These are phyloP conservation scores for Phyllostomus discolor DNA, from an alignment of 2,113 vertebrate genomes.

Conservation along the genomic window DNA sequence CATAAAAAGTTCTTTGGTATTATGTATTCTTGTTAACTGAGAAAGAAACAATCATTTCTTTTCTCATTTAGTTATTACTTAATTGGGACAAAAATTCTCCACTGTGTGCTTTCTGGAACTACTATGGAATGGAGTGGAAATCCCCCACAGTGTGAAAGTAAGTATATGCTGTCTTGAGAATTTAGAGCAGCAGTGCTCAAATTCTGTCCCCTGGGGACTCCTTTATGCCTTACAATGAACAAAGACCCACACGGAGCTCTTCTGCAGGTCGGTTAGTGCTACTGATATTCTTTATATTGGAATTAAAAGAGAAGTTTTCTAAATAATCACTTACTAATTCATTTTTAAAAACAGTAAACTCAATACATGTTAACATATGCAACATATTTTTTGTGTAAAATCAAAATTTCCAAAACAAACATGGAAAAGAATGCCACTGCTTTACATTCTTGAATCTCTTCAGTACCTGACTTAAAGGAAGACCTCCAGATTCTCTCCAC, in stretches of 20 bases:
- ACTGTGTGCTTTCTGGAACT: not conserved
- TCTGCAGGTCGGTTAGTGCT: not conserved
- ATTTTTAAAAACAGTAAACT: not conserved
- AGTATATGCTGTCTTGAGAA: not conserved
- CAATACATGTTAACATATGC: not conserved
- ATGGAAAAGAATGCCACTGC: not conserved
- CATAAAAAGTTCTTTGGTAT: not conserved
- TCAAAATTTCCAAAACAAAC: not conserved
- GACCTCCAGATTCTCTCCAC: not conserved
- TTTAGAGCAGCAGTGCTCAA: not conserved
- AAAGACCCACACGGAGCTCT: not conserved
- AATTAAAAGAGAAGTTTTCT: not conserved
- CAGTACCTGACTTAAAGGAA: not conserved
- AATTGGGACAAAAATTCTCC: not conserved
- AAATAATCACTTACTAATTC: not conserved
- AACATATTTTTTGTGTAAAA: not conserved
- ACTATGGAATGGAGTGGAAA: rapidly evolving
- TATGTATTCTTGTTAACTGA: not conserved
- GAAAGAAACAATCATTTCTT: not conserved
- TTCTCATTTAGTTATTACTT: conserved; percentile 44
- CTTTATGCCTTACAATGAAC: not conserved
- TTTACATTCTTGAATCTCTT: not conserved
- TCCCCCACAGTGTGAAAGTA: conserved; percentile 20
- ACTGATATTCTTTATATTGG: not conserved
- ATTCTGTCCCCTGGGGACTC: not conserved